Percentiles rank a stretch among this genome's conserved stretches.
These are phyloP conservation scores for Priocnemis perturbator DNA, from an alignment of 2,888 invertebrate species.

Conservation along the genomic window DNA sequence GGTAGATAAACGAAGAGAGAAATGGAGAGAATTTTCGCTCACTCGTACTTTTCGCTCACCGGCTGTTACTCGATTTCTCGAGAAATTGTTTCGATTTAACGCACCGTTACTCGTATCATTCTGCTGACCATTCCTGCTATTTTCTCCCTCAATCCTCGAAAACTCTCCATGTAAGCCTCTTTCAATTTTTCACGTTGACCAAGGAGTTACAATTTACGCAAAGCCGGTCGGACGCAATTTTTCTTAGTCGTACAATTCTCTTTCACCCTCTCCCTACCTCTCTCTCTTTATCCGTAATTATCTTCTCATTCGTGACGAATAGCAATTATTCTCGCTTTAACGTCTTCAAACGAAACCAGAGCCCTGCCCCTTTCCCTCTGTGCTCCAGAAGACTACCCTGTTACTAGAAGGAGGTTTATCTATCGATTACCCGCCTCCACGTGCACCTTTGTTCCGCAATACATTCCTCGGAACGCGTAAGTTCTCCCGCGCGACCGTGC, in stretches of 20 bases:
- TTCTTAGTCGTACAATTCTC: neutral
- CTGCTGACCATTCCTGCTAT: neutral
- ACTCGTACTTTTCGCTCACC: neutral
- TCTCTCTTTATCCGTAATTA: slow-evolving; percentile 28
- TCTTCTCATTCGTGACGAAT: slow-evolving; percentile 42
- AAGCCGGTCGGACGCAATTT: slow-evolving; percentile 36
- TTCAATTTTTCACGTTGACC: slow-evolving; percentile 23
- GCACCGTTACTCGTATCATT: neutral
- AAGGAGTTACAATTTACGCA: slow-evolving; percentile 12
- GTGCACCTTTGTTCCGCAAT: slow-evolving; percentile 14
- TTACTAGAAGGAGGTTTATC: slow-evolving; percentile 27
- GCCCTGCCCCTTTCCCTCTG: slow-evolving; percentile 9
- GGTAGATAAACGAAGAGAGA: neutral
- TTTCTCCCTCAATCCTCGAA: neutral
- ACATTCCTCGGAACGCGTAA: slow-evolving; percentile 34
- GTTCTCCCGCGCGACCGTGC: slow-evolving; percentile 34
- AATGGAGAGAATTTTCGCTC: neutral
- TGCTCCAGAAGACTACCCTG: neutral
- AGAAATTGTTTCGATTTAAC: too few species aligned
- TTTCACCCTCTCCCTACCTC: neutral
- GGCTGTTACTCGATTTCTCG: too few species aligned
- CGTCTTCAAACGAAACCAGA: slow-evolving; percentile 37
- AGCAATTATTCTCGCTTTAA: slow-evolving; percentile 46
- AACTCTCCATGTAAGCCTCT: neutral
- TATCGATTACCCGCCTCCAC: slow-evolving; percentile 35